These are phyloP conservation scores for Lagenorhynchus albirostris DNA, from an alignment of 2,113 vertebrate species.

Conservation along the genomic window DNA sequence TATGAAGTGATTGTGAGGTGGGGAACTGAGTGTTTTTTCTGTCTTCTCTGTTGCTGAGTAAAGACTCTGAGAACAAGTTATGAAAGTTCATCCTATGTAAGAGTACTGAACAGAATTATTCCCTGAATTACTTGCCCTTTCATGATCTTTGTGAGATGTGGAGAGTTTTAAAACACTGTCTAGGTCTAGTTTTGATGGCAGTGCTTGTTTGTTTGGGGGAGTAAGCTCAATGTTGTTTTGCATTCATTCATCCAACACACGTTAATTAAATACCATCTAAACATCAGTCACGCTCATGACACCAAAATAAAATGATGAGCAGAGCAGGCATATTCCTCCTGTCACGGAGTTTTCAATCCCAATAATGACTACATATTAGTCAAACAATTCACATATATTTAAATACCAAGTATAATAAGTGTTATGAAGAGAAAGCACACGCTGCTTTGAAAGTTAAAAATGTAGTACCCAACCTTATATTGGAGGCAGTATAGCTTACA, in stretches of 20 bases:
- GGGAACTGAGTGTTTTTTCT: background rate
- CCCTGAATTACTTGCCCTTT: background rate
- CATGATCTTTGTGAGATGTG: background rate
- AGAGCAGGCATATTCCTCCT: background rate
- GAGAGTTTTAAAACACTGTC: background rate
- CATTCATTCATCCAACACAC: background rate
- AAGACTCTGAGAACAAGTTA: background rate
- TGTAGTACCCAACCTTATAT: background rate
- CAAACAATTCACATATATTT: background rate
- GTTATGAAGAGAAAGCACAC: background rate
- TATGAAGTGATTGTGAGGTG: background rate
- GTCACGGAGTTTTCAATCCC: background rate
- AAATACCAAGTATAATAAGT: background rate
- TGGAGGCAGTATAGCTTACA: background rate
- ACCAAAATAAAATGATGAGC: background rate
- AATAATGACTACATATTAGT: background rate
- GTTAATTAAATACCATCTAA: background rate
- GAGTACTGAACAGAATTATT: background rate
- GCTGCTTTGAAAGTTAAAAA: background rate
- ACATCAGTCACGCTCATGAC: background rate
- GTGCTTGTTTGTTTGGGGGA: background rate
- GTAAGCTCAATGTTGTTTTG: background rate
- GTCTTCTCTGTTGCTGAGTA: background rate
- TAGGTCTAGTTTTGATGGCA: background rate
- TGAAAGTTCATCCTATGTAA: background rate